phyloP scores from a whole-genome alignment of 2,888 invertebrate genomes.

The Parnassius smintheus region DNA sequence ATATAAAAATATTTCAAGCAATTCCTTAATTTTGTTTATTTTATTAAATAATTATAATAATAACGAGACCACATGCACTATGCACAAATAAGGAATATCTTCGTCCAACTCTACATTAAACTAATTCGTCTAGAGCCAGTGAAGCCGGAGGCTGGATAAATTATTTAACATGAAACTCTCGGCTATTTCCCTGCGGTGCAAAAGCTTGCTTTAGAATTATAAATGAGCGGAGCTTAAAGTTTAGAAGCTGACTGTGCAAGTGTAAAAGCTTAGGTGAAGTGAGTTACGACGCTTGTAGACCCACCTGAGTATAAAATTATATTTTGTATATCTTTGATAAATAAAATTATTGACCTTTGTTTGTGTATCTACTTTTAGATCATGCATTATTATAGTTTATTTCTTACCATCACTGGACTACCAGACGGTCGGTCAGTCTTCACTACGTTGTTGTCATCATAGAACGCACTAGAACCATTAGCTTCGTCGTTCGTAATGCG shows the following conservation, averaged over 20 bases:
- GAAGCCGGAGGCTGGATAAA: conserved; percentile 53
- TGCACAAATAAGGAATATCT: conserved; percentile 15
- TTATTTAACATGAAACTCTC: conserved; percentile 73
- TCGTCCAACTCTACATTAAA: conserved; percentile 44
- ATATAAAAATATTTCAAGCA: no score
- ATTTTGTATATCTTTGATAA: no score
- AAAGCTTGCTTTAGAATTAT: conserved; percentile 79
- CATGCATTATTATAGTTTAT: no score
- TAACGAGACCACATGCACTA: background rate
- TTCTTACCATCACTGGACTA: no score
- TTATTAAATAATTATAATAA: background rate
- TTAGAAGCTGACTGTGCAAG: conserved; percentile 78
- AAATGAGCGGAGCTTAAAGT: conserved; percentile 79
- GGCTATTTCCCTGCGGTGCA: conserved; percentile 76
- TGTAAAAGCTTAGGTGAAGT: conserved; percentile 73
- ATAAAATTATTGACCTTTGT: no score
- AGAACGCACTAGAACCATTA: no score
- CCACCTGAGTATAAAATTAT: background rate
- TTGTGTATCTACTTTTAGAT: no score
- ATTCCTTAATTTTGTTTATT: no score
- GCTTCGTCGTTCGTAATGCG: no score
- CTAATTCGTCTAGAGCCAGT: conserved; percentile 45
- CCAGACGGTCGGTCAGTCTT: no score
- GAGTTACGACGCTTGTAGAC: conserved; percentile 42
- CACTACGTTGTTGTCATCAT: no score